A percentile compares a stretch with the other conserved stretches of the same genome.
These are phyloP conservation scores for Myxocyprinus asiaticus DNA, from an alignment of 2,113 vertebrate genomes.

Conservation along the genomic window DNA sequence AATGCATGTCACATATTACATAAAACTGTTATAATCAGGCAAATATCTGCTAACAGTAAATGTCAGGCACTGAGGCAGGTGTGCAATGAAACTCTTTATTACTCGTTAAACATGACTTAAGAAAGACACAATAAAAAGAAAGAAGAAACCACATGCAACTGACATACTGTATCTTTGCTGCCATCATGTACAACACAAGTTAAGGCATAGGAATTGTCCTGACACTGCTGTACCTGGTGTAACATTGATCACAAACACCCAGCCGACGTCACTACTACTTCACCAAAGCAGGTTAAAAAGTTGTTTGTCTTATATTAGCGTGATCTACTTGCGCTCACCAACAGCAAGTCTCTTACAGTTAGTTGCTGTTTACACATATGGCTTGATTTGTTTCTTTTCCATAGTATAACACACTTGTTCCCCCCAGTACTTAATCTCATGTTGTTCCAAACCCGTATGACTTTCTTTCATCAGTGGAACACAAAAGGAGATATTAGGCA, in stretches of 20 bases:
- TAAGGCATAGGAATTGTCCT: slow-evolving; percentile 38
- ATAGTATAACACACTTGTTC: background rate
- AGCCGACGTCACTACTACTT: background rate
- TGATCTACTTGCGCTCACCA: background rate
- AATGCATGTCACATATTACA: too few relatives aligned
- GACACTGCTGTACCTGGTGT: slow-evolving; percentile 10
- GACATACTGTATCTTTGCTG: slow-evolving; percentile 31
- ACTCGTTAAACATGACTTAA: slow-evolving; percentile 29
- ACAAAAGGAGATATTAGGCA: too few relatives aligned
- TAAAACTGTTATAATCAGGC: too few relatives aligned
- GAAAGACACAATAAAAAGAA: slow-evolving; percentile 30
- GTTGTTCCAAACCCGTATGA: too few relatives aligned
- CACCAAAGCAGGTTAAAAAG: slow-evolving; percentile 17
- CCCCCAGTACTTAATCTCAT: too few relatives aligned
- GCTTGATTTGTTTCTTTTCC: slow-evolving; percentile 18
- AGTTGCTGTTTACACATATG: slow-evolving; percentile 10
- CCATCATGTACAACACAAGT: slow-evolving; percentile 8
- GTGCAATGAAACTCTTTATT: slow-evolving; percentile 26
- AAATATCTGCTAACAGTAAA: too few relatives aligned
- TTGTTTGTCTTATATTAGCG: background rate
- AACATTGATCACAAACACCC: slow-evolving; percentile 12
- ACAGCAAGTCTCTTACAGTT: background rate
- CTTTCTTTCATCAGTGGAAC: too few relatives aligned
- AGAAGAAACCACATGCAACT: slow-evolving; percentile 39
- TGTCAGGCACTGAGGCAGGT: background rate